Evolutionary conservation across 1,140 invertebrate genomes (phyloP), one percentile per base, ranked within the genome.

Genomic region (Venustaconcha ellipsiformis): DNA sequence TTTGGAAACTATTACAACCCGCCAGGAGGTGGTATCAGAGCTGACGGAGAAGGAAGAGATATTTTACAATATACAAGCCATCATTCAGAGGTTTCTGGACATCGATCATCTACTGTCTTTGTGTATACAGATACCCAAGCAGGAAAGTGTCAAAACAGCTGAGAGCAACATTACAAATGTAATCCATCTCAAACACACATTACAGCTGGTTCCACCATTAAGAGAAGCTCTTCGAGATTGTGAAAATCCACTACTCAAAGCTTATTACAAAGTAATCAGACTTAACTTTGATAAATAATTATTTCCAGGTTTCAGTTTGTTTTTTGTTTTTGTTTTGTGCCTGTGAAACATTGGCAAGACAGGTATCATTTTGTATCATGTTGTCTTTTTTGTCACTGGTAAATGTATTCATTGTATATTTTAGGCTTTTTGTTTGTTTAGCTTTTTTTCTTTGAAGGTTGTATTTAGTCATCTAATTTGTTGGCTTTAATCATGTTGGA

Each of bases 131-230:
- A 87, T 91, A 18, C 91, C 91, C 3, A 91, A 92, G 72, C 90
- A 93, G 76, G 92, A 93, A 30, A 92, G 91, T 26, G 87, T 92
- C 62, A 90, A 90, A 64, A 93, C 93, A 1, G 88, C 89, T 57
- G 95, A 96, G 84, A 92, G 92, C 26, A 94, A 95, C 88, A 91
- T 97, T 55, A 95, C 95, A 84, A 94, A 95, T 83, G 91, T 94
- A 5, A 91, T 98, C 6, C 89, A 94, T 13, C 87, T 98, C 57
- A 97, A 97, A 90, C 93, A 94, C 67, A 93, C 93, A 1, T 90
- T 97, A 80, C 94, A 95, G 74, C 84, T 93, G 26, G 88, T 97
- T 13, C 93, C 93, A 15, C 92, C 93, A 56, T 88, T 96, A 2
- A 83, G 89, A n/a, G 90, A 92, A n/a, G 90, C 92, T 0, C 84